A percentile compares a stretch with the other conserved stretches of the same genome.
Conservation (phyloP, 2,113 vertebrate genomes). For the Lates calcarifer region DNA sequence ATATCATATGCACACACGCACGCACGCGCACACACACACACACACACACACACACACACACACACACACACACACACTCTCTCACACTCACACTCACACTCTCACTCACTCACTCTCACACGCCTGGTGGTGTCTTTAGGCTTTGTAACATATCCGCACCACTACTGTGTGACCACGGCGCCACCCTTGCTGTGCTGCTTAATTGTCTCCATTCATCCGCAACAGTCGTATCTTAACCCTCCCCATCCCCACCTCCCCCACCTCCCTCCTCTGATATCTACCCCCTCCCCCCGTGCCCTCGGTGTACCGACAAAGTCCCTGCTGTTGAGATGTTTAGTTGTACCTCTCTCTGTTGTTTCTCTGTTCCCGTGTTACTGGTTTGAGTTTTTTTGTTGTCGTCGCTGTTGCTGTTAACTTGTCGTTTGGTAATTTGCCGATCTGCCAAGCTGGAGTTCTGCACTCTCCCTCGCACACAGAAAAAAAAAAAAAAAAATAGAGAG, state of each 20-base stretch:
- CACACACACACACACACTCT: conserved; percentile 43
- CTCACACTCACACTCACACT: conserved; percentile 14
- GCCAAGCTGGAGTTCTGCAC: conserved; percentile 79
- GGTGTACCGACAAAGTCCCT: conserved; percentile 36
- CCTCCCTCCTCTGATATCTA: not conserved
- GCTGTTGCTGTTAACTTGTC: conserved; percentile 71
- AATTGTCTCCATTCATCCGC: conserved; percentile 60
- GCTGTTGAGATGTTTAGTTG: conserved; percentile 73
- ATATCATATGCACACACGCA: conserved; percentile 68
- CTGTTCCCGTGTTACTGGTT: conserved; percentile 70
- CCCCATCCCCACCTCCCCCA: not conserved
- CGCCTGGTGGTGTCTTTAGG: conserved; percentile 67
- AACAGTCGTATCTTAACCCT: conserved; percentile 47
- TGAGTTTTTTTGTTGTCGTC: conserved; percentile 63
- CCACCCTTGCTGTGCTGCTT: conserved; percentile 70
- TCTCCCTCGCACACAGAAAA: conserved; percentile 59
- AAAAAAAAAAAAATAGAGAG: conserved; percentile 6
- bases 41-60: not conserved
- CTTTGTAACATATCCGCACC: conserved; percentile 80
- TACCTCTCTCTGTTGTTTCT: conserved; percentile 71
- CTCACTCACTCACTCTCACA: no score
- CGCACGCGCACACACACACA: conserved; percentile 44
- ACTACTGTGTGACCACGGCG: conserved; percentile 70
- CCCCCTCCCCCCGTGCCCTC: not conserved
- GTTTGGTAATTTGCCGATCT: conserved; percentile 74